Evolutionary conservation across 2,113 vertebrate species (phyloP).

Genomic region (Eptesicus fuscus): DNA sequence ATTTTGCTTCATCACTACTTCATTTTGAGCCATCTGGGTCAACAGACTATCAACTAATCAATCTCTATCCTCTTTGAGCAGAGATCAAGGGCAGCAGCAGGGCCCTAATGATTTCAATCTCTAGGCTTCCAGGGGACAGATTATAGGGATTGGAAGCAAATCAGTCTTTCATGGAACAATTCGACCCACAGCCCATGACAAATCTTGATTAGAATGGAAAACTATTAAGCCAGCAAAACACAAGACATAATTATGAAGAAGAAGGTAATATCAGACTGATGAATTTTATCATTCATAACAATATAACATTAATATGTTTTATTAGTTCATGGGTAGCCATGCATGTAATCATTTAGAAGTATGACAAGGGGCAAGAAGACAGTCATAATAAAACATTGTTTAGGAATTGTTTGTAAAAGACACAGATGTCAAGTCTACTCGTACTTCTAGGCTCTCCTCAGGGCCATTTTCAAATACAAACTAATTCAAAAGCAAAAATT

Average conservation of each 20-base stretch:
- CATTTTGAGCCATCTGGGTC: constrained; percentile 64
- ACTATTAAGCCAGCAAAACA: constrained; percentile 13
- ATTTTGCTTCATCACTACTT: constrained; percentile 53
- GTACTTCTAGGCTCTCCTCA: background rate
- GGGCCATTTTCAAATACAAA: background rate
- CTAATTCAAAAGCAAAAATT: background rate
- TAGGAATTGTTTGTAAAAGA: background rate
- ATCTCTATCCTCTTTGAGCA: constrained; percentile 42
- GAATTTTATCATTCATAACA: constrained; percentile 43
- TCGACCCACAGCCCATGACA: background rate
- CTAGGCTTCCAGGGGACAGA: constrained; percentile 53
- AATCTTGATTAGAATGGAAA: constrained; percentile 58
- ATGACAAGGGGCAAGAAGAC: constrained; percentile 28
- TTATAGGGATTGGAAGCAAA: constrained; percentile 55
- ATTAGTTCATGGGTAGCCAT: constrained; percentile 3
- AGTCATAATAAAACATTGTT: background rate
- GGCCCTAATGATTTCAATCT: constrained; percentile 69
- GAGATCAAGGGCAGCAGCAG: constrained; percentile 46
- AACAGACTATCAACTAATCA: constrained; percentile 53
- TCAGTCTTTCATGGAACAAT: constrained; percentile 51
- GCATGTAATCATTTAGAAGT: background rate
- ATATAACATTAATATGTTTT: constrained; percentile 49
- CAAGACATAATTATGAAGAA: constrained; percentile 40
- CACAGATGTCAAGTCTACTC: background rate
- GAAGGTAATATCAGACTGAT: constrained; percentile 1